Evolutionary conservation across 2,888 invertebrate genomes (phyloP), one percentile per base, ranked within the genome.

Genomic region (Ferdinandea cuprea): DNA sequence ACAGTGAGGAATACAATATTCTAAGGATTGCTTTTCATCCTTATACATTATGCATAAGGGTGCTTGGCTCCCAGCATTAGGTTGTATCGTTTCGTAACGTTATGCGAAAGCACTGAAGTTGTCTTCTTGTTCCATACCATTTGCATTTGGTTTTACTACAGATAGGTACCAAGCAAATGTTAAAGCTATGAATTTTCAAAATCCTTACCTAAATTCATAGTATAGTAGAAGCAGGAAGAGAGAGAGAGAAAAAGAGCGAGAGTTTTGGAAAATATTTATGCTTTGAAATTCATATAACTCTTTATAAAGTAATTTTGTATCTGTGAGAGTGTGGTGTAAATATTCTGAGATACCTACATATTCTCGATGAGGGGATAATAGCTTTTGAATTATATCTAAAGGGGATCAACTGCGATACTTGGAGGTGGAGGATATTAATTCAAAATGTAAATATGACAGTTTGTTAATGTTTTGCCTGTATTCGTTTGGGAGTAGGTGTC

Each of bases 1-100:
- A 69, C 58, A 52, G 15, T 40, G 44, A 32, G 13, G 30, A 54
- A 65, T 71, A 71, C 71, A 58, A 72, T 81, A 76, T 81, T 77
- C 77, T 13, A 66, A 66, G 81, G 59, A 77, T 77, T 66, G 40
- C 61, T 72, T 15, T 65, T 32, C 42, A 40, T 72, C 71, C 77
- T 81, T 66, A 77, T 81, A 65, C 59, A 81, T 81, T 71, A 81
- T 77, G 71, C 81, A 81, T 81, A 77, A 77, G 77, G 54, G 71
- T 81, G 77, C 48, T 61, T 77, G 28, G 69, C 69, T 77, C 32
- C 54, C 46, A 71, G 69, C 63, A 28, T 52, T 71, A 15, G 54
- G 35, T 40, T 40, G 17, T 19, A 30, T 63, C 17, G 25, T 28
- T 25, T 21, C 50, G n/a, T 21, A 15, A 15, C 50, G n/a, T 21